phyloP scores from a whole-genome alignment of 2,888 invertebrate species.

The Agrilus mali region DNA sequence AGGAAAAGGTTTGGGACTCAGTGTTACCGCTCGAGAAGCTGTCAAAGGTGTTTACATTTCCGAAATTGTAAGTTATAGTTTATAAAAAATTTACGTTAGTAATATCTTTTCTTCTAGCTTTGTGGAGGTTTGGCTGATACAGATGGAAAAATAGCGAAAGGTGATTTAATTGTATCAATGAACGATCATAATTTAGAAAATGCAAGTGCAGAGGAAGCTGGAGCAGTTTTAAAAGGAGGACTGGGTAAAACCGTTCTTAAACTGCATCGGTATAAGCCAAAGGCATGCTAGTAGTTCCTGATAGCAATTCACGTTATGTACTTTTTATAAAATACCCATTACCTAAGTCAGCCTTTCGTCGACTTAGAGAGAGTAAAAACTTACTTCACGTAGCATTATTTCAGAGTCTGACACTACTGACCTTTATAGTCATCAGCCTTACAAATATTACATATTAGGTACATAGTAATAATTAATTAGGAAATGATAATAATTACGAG shows the following conservation, averaged over 20 bases:
- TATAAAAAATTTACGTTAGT: too few species aligned
- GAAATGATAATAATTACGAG: too few species aligned
- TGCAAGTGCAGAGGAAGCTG: slow-evolving; percentile 71
- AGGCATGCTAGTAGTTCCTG: slow-evolving; percentile 21
- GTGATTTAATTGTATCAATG: slow-evolving; percentile 81
- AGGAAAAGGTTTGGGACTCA: slow-evolving; percentile 79
- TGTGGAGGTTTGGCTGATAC: slow-evolving; percentile 78
- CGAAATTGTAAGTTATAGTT: slow-evolving; percentile 64
- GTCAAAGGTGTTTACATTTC: slow-evolving; percentile 81
- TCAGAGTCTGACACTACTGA: too few species aligned
- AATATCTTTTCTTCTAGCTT: slow-evolving; percentile 41
- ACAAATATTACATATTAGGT: too few species aligned
- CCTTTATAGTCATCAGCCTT: too few species aligned
- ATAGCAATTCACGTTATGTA: too few species aligned
- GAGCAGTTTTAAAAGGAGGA: slow-evolving; percentile 78
- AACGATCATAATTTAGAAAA: slow-evolving; percentile 74
- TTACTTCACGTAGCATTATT: too few species aligned
- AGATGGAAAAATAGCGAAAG: slow-evolving; percentile 81
- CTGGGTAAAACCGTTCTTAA: slow-evolving; percentile 73
- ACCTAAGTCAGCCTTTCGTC: too few species aligned
- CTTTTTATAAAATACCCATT: too few species aligned
- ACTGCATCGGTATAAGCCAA: slow-evolving; percentile 73
- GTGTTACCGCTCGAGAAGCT: slow-evolving; percentile 66
- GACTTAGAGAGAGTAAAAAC: too few species aligned
- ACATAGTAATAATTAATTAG: too few species aligned